These are phyloP conservation scores for Villa cingulata DNA, from an alignment of 2,888 invertebrate species.

Conservation along the genomic window DNA sequence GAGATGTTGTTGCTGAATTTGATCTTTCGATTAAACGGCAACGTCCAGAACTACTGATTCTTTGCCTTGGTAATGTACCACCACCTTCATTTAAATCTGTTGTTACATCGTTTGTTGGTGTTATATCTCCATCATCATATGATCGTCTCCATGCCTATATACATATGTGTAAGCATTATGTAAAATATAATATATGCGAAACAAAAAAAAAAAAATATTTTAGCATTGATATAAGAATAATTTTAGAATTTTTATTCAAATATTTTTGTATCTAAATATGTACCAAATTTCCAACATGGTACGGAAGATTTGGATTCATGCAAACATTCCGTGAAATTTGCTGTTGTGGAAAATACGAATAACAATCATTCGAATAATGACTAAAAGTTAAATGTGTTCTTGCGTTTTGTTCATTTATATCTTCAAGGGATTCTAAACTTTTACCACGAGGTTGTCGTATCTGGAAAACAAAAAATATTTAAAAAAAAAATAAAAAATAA, in stretches of 20 bases:
- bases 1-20: background rate
- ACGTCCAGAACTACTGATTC: constrained; percentile 26
- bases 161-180: constrained; percentile 20
- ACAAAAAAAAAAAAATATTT: background rate
- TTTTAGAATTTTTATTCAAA: too few relatives aligned
- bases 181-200: background rate
- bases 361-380: constrained; percentile 35
- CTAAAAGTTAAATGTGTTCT: constrained; percentile 37
- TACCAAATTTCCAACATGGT: constrained; percentile 28
- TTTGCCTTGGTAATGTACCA: constrained; percentile 74
- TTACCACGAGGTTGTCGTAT: constrained; percentile 73
- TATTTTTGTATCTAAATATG: constrained; percentile 7
- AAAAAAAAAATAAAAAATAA: background rate
- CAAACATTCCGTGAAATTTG: constrained; percentile 14
- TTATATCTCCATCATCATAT: constrained; percentile 82
- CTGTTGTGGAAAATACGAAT: constrained; percentile 30
- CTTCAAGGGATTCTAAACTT: constrained; percentile 72
- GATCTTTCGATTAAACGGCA: constrained; percentile 23
- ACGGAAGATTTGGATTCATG: constrained; percentile 20
- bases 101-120: constrained; percentile 66
- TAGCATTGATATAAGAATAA: background rate
- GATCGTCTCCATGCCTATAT: constrained; percentile 52
- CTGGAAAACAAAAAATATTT: constrained; percentile 29
- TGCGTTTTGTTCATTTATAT: constrained; percentile 50
- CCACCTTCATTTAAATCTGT: constrained; percentile 43